Percentiles rank a stretch among this genome's conserved stretches.
Conservation (phyloP, 2,888 invertebrate species). For the Noctua fimbriata region DNA sequence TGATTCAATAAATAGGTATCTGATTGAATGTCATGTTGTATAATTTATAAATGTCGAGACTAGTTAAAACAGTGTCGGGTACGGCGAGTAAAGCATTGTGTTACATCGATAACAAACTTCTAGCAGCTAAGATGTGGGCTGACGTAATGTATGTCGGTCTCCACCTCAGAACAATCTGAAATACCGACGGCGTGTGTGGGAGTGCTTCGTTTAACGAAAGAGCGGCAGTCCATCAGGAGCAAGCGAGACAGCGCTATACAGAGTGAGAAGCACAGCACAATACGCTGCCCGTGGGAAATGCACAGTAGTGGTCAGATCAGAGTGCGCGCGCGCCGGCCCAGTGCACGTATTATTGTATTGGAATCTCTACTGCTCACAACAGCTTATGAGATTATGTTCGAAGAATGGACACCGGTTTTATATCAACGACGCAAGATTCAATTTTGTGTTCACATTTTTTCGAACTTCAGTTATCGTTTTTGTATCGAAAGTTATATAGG, state of each 20-base stretch:
- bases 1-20: constrained; percentile 4
- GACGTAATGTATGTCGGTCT: constrained; percentile 88
- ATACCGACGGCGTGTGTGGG: constrained; percentile 90
- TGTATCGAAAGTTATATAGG: constrained; percentile 77
- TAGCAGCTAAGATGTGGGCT: constrained; percentile 81
- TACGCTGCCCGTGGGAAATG: constrained; percentile 90
- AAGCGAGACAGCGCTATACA: constrained; percentile 81
- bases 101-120: constrained; percentile 79
- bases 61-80: constrained; percentile 62
- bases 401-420: constrained; percentile 67
- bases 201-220: constrained; percentile 90
- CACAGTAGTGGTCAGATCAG: constrained; percentile 91
- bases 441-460: constrained; percentile 54
- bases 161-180: constrained; percentile 88
- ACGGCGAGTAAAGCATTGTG: constrained; percentile 72
- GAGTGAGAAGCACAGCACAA: constrained; percentile 76
- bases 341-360: constrained; percentile 90
- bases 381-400: constrained; percentile 75
- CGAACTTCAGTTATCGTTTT: constrained; percentile 67
- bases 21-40: constrained; percentile 42
- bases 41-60: constrained; percentile 55
- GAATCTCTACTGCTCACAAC: constrained; percentile 81
- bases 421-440: constrained; percentile 66
- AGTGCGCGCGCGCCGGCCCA: constrained; percentile 90
- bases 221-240: constrained; percentile 88